Base-by-base conservation (phyloP, 2,888 invertebrate species). In the Leucoptera coffeella region DNA sequence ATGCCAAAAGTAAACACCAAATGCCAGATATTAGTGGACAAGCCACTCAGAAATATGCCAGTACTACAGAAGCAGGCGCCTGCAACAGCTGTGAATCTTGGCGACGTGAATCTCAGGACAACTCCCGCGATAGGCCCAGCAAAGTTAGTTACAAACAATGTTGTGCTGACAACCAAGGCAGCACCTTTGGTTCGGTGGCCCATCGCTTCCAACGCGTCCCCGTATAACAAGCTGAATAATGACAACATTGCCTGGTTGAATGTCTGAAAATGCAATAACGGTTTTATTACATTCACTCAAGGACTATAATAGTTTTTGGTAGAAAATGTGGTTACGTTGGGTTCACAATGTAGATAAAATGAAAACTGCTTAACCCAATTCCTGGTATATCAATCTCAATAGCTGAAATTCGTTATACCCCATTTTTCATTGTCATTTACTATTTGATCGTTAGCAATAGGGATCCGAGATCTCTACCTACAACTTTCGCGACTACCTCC, bases 211-310 rank as follows among this genome's bases (percentile, higher is more conserved):
- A 84, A 50, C 31, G 77, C 71, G 35, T 78, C 78, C 22, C 79
- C 82, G 37, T 82, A 84, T 15, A 84, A 55, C 28, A 84, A 62
- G 30, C 83, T 80, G 47, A 82, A 83, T 23, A 82, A 62, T 4
- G 83, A 82, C 34, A 82, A 60, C 48, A 83, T 73, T 3, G 83
- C 78, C 46, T 83, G 80, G 47, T 82, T 83, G 36, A 81, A 79
- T 50, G 81, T 75, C 80, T 80, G 49, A 15, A 53, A 61, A 42
- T 7, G 6, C 6, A 17, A 9, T 17, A 17, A 7, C 9, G 17
- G 17, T 7, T 9, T 17, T 17, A n/a, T n/a, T n/a, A n/a, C n/a
- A n/a, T n/a, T n/a, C n/a, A n/a, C n/a, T n/a, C n/a, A n/a, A n/a
- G n/a, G n/a, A n/a, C n/a, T n/a, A n/a, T n/a, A n/a, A n/a, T n/a